These are phyloP conservation scores for Bufo bufo DNA, from an alignment of 2,113 vertebrate species.

Conservation along the genomic window DNA sequence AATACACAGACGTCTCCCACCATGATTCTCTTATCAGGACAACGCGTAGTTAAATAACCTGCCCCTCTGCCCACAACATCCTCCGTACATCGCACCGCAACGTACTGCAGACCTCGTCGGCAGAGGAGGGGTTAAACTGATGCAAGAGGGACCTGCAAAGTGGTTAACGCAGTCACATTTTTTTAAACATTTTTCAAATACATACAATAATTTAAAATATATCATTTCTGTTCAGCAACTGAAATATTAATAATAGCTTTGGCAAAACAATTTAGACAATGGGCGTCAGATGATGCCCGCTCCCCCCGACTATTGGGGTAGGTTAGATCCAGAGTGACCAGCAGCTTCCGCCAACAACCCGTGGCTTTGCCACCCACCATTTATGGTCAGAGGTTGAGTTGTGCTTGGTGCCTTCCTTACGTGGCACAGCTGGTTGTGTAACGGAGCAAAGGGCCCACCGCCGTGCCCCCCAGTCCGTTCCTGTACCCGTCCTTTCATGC, in stretches of 20 bases:
- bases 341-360: slow-evolving; percentile 12
- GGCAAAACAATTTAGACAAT: slow-evolving; percentile 49
- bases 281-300: slow-evolving; percentile 4
- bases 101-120: neutral
- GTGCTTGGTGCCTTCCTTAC: slow-evolving; percentile 41
- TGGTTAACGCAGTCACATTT: slow-evolving; percentile 32
- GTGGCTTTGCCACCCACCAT: neutral
- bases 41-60: neutral
- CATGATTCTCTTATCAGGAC: slow-evolving; percentile 46
- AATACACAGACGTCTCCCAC: slow-evolving; percentile 41
- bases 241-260: slow-evolving; percentile 37
- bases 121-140: slow-evolving; percentile 17
- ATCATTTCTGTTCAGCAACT: slow-evolving; percentile 32
- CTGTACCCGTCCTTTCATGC: slow-evolving; percentile 35
- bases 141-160: slow-evolving; percentile 44
- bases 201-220: slow-evolving; percentile 58
- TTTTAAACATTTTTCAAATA: slow-evolving; percentile 22
- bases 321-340: neutral
- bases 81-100: slow-evolving; percentile 18
- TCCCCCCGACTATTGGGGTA: neutral
- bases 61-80: neutral
- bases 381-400: slow-evolving; percentile 12
- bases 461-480: neutral
- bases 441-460: neutral
- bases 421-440: neutral